These are phyloP conservation scores for Leptinotarsa rubiginosa DNA, from an alignment of 2,888 invertebrate genomes.

Conservation along the genomic window DNA sequence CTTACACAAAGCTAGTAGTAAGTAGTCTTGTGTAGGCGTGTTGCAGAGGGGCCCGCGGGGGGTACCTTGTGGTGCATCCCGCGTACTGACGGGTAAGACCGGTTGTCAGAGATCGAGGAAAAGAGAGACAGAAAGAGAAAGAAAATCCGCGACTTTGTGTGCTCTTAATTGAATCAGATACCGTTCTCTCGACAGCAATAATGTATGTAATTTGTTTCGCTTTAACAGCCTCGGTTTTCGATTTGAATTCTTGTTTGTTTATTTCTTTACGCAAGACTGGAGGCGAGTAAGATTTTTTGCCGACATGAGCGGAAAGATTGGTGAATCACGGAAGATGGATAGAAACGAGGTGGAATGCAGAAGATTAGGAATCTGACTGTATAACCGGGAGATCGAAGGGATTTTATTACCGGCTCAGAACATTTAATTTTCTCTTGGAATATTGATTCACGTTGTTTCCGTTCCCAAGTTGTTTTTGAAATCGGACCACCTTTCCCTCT, in stretches of 20 bases:
- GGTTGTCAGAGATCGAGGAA: constrained; percentile 14
- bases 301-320: background rate
- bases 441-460: too few relatives aligned
- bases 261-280: constrained; percentile 15
- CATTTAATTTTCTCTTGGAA: too few relatives aligned
- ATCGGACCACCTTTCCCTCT: too few relatives aligned
- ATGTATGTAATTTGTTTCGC: constrained; percentile 41
- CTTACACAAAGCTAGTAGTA: background rate
- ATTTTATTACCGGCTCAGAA: too few relatives aligned
- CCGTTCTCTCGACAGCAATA: constrained; percentile 39
- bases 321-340: background rate
- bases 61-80: constrained; percentile 24
- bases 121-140: constrained; percentile 30
- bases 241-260: constrained; percentile 27
- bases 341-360: background rate
- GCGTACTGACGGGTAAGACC: constrained; percentile 16
- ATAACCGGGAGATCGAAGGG: background rate
- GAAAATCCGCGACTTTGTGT: constrained; percentile 27
- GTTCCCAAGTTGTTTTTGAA: too few relatives aligned
- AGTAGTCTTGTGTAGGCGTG: constrained; percentile 7
- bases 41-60: constrained; percentile 15
- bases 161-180: constrained; percentile 42
- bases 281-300: constrained; percentile 15
- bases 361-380: background rate
- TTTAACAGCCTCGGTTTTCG: constrained; percentile 33